A percentile compares a stretch with the other conserved stretches of the same genome.
These are phyloP conservation scores for Drosophila seguyi DNA, from an alignment of 1,140 invertebrate genomes.

Conservation along the genomic window DNA sequence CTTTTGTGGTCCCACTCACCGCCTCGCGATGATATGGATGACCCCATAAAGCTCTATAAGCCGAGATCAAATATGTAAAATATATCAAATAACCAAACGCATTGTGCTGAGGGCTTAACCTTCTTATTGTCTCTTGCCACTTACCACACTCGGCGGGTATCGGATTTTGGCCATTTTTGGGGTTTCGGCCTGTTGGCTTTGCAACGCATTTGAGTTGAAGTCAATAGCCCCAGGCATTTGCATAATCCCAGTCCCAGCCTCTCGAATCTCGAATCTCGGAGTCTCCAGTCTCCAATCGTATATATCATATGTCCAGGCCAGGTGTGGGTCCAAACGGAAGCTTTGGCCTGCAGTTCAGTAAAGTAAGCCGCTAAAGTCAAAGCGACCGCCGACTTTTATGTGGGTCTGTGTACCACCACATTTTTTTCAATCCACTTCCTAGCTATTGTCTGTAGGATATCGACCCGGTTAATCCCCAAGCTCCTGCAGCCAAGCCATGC, in stretches of 20 bases:
- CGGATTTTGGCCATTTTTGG: conserved; percentile 30
- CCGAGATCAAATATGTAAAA: conserved; percentile 40
- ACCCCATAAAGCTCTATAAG: conserved; percentile 43
- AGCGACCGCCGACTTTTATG: conserved; percentile 32
- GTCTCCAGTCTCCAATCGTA: conserved; percentile 2
- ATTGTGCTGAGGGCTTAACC: conserved; percentile 61
- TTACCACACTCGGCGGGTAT: conserved; percentile 55
- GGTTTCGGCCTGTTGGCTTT: conserved; percentile 33
- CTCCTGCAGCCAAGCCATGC: conserved; percentile 19
- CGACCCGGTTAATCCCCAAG: conserved; percentile 69
- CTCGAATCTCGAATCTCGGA: conserved; percentile 17
- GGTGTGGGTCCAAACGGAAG: conserved; percentile 37
- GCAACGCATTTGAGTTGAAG: conserved; percentile 34
- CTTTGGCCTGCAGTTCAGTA: conserved; percentile 7
- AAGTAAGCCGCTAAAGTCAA: conserved; percentile 26
- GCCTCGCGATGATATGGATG: conserved; percentile 16
- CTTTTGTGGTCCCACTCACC: conserved; percentile 36
- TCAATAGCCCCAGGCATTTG: conserved; percentile 36
- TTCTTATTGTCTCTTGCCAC: conserved; percentile 71
- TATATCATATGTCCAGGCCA: conserved; percentile 44
- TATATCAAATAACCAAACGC: conserved; percentile 49
- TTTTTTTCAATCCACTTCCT: conserved; percentile 66
- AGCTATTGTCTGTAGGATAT: conserved; percentile 80
- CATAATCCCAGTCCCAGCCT: conserved; percentile 42
- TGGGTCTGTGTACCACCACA: conserved; percentile 60